phyloP scores from a whole-genome alignment of 1,140 invertebrate species.

The Lanistes nyassanus region DNA sequence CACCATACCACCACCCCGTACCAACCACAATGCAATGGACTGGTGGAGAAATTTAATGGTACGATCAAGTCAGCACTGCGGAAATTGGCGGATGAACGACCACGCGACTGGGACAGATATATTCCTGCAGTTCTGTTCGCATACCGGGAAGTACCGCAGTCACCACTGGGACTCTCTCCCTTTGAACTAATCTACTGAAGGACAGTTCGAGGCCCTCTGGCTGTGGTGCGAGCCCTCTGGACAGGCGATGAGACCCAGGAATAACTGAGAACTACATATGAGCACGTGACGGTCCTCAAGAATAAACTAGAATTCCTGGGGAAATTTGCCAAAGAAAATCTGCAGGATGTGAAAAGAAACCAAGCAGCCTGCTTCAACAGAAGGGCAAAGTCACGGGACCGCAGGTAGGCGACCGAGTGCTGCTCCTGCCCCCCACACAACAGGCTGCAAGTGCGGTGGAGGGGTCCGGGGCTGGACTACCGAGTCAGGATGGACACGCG shows the following conservation, averaged over 20 bases:
- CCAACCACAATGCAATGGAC: conserved; percentile 33
- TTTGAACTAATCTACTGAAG: conserved; percentile 26
- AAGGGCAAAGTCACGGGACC: conserved; percentile 19
- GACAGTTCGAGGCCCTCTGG: conserved; percentile 20
- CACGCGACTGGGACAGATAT: conserved; percentile 24
- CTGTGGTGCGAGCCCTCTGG: conserved; percentile 45
- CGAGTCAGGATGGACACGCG: too few species aligned
- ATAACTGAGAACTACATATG: conserved; percentile 29
- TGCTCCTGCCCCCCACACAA: conserved; percentile 15
- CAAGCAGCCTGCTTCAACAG: conserved; percentile 7
- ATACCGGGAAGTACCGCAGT: conserved; percentile 40
- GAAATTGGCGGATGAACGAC: conserved; percentile 22
- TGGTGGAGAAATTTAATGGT: conserved; percentile 30
- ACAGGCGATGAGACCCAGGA: conserved; percentile 25
- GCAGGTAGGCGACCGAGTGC: conserved; percentile 26
- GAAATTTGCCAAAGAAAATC: conserved; percentile 25
- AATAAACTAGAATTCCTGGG: conserved; percentile 7
- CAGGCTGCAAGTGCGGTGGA: conserved; percentile 4
- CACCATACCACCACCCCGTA: conserved; percentile 33
- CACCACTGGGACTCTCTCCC: conserved; percentile 31
- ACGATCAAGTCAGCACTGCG: conserved; percentile 34
- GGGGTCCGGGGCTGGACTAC: too few species aligned
- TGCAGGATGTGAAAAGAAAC: not conserved
- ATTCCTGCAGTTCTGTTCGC: conserved; percentile 45
- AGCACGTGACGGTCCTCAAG: conserved; percentile 27